A percentile compares a stretch with the other conserved stretches of the same genome.
phyloP scores from a whole-genome alignment of 2,113 vertebrate species.

The Laterallus jamaicensis region DNA sequence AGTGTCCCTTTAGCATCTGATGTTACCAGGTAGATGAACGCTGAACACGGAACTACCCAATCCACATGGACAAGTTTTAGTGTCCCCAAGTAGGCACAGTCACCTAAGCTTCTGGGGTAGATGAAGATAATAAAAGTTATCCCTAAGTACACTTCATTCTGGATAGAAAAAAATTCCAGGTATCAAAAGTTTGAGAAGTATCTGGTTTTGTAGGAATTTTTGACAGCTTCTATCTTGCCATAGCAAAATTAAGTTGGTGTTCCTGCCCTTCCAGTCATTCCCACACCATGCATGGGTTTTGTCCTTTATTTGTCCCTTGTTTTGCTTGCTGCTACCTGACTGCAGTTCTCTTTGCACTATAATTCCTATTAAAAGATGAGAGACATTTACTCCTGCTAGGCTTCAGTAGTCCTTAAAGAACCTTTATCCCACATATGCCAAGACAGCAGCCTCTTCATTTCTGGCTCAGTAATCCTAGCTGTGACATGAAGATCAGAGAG shows the following conservation, averaged over 20 bases:
- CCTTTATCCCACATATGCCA: conserved; percentile 17
- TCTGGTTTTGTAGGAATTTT: neutral
- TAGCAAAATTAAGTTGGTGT: neutral
- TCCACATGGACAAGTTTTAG: too few species aligned
- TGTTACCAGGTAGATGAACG: neutral
- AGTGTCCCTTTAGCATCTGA: neutral
- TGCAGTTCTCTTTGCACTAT: neutral
- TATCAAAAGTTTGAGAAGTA: neutral
- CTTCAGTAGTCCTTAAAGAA: conserved; percentile 24
- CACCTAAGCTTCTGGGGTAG: neutral
- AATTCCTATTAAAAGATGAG: neutral
- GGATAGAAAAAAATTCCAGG: neutral
- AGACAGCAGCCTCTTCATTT: neutral
- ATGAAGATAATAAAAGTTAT: neutral
- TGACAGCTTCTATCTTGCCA: neutral
- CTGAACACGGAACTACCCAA: neutral
- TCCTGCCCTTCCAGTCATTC: neutral
- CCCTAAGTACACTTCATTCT: neutral
- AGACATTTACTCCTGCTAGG: neutral
- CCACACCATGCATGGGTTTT: neutral
- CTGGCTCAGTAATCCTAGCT: conserved; percentile 11
- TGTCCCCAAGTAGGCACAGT: neutral
- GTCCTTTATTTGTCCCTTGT: neutral
- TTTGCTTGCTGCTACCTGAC: neutral
- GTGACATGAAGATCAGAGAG: neutral